These are phyloP conservation scores for Australoheros facetus DNA, from an alignment of 2,797 vertebrate species.

Conservation along the genomic window DNA sequence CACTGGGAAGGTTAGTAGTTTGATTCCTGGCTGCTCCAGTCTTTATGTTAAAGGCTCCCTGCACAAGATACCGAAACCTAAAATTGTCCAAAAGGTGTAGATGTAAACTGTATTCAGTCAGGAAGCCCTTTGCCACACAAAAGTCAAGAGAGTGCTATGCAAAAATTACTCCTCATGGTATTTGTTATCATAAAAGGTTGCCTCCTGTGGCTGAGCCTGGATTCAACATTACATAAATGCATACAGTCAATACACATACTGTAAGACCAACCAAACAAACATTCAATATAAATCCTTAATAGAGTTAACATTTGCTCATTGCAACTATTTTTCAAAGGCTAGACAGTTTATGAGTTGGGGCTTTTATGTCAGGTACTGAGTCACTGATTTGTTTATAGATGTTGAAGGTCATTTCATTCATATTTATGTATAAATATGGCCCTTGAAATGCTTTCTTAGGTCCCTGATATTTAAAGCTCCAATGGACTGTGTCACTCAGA, in stretches of 20 bases:
- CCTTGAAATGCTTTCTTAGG: conserved; percentile 38
- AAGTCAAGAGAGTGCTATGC: neutral
- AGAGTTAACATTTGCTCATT: neutral
- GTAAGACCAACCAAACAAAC: neutral
- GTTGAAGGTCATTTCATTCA: conserved; percentile 59
- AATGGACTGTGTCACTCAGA: conserved; percentile 37
- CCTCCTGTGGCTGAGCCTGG: neutral
- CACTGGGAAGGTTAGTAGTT: neutral
- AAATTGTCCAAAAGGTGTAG: neutral
- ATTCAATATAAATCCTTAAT: neutral
- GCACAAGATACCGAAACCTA: neutral
- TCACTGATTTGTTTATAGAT: conserved; percentile 34
- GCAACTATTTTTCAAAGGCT: neutral
- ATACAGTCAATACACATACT: neutral
- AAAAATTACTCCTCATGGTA: neutral
- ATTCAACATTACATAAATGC: neutral
- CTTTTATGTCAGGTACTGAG: conserved; percentile 33
- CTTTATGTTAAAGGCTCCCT: neutral
- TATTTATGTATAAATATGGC: conserved; percentile 45
- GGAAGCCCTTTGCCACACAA: neutral
- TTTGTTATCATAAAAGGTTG: neutral
- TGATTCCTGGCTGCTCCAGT: neutral
- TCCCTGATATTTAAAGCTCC: conserved; percentile 46
- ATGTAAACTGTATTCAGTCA: conserved; percentile 3
- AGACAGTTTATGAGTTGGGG: neutral